Evolutionary conservation across 2,797 vertebrate genomes (phyloP), one percentile per base, ranked within the genome.

Genomic region (Enteromius mattozi): DNA sequence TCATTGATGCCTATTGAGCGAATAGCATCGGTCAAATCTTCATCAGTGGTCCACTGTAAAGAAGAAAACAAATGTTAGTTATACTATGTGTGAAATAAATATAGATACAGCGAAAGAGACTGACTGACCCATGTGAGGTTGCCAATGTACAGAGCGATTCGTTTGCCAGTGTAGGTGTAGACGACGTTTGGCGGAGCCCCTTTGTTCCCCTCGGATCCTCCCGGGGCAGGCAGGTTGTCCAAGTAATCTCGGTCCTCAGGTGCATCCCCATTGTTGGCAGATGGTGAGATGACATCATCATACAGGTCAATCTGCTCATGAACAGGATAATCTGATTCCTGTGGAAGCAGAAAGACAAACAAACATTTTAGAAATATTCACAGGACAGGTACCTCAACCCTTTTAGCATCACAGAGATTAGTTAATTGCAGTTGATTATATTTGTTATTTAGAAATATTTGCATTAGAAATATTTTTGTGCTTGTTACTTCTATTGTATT

Each of bases 241-340:
- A 99, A 94, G 88, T 99, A 99, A 91, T 99, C 98, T 0, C 97
- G 95, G 91, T 99, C 98, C 91, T 99, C 98, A 80, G 98, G 98
- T 72, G 98, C 98, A 91, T 99, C 98, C 19, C 98, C 98, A 93
- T 99, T 99, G 94, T 99, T 99, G 88, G 98, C 98, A 81, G 98
- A 98, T 80, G 98, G 98, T 81, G 98, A 99, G 91, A 99, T 97
- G 87, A 99, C 98, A 89, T 99, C 98, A 89, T 99, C 98, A 75
- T 99, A 99, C 71, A 99, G 90, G 94, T 99, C 98, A 88, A 99
- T 99, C 89, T 97, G 97, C 80, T 99, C 98, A 30, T 99, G 98
- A 72, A 97, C 97, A 77, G 97, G 96, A 91, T 99, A 99, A 91
- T 99, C 98, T 35, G 97, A 90, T 92, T 99, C 98, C 98, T 99